Base-by-base conservation (phyloP, 2,888 invertebrate species). In the Synanthedon formicaeformis region DNA sequence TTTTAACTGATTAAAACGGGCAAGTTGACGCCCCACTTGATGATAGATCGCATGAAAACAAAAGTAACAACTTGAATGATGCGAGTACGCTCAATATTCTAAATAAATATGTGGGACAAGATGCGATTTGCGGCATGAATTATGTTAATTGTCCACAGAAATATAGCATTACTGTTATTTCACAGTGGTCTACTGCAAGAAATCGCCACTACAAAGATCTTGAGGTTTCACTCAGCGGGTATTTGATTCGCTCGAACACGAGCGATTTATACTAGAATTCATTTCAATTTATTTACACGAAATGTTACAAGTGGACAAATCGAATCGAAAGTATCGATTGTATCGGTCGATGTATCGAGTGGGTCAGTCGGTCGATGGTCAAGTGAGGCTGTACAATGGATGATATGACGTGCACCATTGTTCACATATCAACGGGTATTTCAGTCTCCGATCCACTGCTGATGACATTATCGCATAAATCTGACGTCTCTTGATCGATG, bases 341-440 rank as follows among this genome's bases (percentile, higher is more conserved):
- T n/a, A 56, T 56, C 52, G 53, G 61, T 61, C 62, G 65, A 66
- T 63, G 61, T 55, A 63, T 57, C 62, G 58, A 58, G 60, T 55
- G 54, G 59, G 78, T 72, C 51, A 51, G 65, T 66, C 66, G 81
- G 81, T 78, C 77, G 81, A 67, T 63, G 76, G 76, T 66, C 75
- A 63, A 58, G 59, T 69, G 72, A 23, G 34, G 50, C 81, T 80
- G 56, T 57, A 71, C 71, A 77, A 75, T 72, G 62, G 40, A 10
- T 16, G 11, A 27, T 41, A 34, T 52, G 51, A 54, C 54, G 41
- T 23, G 27, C 14, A 40, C 48, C 14, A 40, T 51, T 51, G 18
- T 51, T 51, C 41, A 51, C 50, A 40, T 40, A 52, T 52, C 52
- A 23, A 13, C 52, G 12, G 14, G 18, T 64, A 65, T 69, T 69